Evolutionary conservation across 1,140 invertebrate species (phyloP).

Genomic region (Danaus plexippus): DNA sequence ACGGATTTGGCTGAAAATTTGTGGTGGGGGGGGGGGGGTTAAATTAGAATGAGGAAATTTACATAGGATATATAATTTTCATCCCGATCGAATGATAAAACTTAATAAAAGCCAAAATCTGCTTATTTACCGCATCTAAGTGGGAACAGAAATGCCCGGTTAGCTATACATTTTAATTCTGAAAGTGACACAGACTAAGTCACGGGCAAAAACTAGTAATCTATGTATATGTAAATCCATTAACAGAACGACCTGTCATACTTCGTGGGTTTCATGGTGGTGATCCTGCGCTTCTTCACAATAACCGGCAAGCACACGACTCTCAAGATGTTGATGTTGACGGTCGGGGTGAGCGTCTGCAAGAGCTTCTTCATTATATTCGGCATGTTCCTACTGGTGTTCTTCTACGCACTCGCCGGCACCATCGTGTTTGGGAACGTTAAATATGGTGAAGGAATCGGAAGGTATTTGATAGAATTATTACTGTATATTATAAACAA

Average conservation of each 20-base stretch:
- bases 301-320: conserved; percentile 99
- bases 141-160: too few species aligned
- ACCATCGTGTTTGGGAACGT: conserved; percentile 99
- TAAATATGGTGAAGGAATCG: conserved; percentile 98
- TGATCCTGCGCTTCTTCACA: conserved; percentile 98
- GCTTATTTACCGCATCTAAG: too few species aligned
- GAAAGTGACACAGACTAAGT: neutral
- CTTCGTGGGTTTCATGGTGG: conserved; percentile 97
- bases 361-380: conserved; percentile 99
- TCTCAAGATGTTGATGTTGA: conserved; percentile 99
- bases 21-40: too few species aligned
- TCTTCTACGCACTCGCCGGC: conserved; percentile 98
- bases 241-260: conserved; percentile 88
- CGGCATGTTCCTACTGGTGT: conserved; percentile 98
- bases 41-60: too few species aligned
- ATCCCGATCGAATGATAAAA: too few species aligned
- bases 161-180: too few species aligned
- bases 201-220: neutral
- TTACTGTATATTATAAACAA: neutral
- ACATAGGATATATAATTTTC: too few species aligned
- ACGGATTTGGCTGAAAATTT: too few species aligned
- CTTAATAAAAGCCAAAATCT: too few species aligned
- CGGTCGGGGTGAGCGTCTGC: conserved; percentile 98
- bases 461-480: too few species aligned
- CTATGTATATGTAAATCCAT: neutral